Conservation (phyloP, 2,113 vertebrate species). For the Pelusios castaneus region DNA sequence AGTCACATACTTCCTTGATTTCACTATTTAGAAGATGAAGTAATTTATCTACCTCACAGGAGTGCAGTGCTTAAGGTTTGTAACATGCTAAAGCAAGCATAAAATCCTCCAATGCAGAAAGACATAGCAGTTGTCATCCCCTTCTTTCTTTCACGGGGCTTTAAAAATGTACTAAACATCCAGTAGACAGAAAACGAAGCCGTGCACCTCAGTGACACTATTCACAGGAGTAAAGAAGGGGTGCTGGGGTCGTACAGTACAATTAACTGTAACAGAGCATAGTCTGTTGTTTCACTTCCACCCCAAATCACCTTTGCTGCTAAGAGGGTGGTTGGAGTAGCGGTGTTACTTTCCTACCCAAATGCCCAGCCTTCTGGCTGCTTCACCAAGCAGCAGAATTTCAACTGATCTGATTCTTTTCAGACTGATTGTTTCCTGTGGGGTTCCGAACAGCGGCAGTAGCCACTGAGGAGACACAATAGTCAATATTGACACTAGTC, state of each 20-base stretch:
- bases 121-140: background rate
- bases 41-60: background rate
- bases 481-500: background rate
- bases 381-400: background rate
- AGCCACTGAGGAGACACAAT: background rate
- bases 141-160: background rate
- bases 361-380: background rate
- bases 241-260: background rate
- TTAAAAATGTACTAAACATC: background rate
- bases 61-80: background rate
- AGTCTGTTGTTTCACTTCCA: background rate
- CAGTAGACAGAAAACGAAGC: background rate
- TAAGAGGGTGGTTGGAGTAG: background rate
- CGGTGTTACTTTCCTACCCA: background rate
- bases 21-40: background rate
- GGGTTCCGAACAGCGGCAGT: background rate
- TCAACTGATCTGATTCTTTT: background rate
- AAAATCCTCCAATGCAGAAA: background rate
- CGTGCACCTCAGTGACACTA: background rate
- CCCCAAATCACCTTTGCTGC: background rate
- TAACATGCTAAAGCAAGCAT: background rate
- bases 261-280: background rate
- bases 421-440: background rate
- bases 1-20: background rate
- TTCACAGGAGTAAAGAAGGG: background rate